Evolutionary conservation across 37 sponge, comb jelly and placozoan species (phyloP).

Genomic region (Aplysina aerophoba): DNA sequence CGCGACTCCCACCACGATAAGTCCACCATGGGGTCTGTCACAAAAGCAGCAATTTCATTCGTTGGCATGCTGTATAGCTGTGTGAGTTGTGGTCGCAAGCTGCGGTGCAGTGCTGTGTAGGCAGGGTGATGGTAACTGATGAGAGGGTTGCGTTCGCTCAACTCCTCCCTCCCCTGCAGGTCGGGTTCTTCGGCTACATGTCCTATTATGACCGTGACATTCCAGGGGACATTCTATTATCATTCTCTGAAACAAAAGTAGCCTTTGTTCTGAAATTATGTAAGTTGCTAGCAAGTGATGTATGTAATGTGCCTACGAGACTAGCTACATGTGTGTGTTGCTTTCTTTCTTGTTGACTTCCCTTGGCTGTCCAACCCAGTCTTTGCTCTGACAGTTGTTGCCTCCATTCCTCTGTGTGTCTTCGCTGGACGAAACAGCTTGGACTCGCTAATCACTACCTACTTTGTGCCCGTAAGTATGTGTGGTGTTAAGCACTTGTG

Average conservation of each 20-base stretch:
- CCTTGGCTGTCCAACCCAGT: constrained; percentile 34
- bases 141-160: too few relatives aligned
- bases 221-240: constrained; percentile 15
- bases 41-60: constrained; percentile 41
- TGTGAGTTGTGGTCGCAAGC: constrained; percentile 41
- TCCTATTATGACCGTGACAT: constrained; percentile 29
- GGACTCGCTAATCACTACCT: constrained; percentile 64
- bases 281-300: not conserved
- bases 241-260: not conserved
- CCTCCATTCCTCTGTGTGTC: constrained; percentile 76
- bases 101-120: not conserved
- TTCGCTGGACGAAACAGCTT: constrained; percentile 73
- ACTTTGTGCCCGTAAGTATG: not conserved
- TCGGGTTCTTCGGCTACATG: constrained; percentile 74
- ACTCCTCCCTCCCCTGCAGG: constrained; percentile 35
- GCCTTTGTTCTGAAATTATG: constrained; percentile 9
- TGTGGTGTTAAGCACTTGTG: not conserved
- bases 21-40: constrained; percentile 54
- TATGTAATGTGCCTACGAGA: too few relatives aligned
- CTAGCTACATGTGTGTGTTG: too few relatives aligned
- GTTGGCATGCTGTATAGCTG: constrained; percentile 47
- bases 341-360: too few relatives aligned
- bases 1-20: constrained; percentile 52
- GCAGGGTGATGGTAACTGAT: too few relatives aligned
- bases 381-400: constrained; percentile 70